Conservation (phyloP, 2,797 vertebrate genomes). For the Hyperoplus immaculatus region DNA sequence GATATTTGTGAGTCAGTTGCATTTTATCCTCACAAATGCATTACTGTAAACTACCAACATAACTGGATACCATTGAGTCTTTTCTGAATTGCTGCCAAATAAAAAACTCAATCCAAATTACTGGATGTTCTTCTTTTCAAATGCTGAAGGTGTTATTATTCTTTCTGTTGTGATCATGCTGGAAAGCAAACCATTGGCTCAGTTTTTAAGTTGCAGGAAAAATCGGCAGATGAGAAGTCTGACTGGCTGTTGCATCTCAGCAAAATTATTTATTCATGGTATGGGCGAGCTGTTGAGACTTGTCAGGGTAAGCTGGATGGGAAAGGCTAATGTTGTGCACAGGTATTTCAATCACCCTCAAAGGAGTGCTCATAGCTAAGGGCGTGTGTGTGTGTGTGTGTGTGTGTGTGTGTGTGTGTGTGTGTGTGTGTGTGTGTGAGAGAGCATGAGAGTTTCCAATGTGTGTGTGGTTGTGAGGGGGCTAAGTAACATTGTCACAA, state of each 20-base stretch:
- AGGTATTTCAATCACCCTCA: constrained; percentile 71
- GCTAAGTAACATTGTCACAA: constrained; percentile 77
- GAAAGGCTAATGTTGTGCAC: constrained; percentile 75
- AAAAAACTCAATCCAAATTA: not conserved
- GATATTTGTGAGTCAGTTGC: not conserved
- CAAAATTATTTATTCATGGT: constrained; percentile 69
- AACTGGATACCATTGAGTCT: not conserved
- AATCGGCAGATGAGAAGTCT: constrained; percentile 22
- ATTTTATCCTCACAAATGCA: not conserved
- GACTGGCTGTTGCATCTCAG: constrained; percentile 37
- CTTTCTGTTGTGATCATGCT: not conserved
- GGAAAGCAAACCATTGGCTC: constrained; percentile 2
- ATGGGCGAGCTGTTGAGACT: constrained; percentile 81
- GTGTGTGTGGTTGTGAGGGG: constrained; percentile 31
- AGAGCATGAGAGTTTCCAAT: not conserved
- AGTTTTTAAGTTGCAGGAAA: constrained; percentile 3
- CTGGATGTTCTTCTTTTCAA: not conserved
- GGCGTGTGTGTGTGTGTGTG: constrained; percentile 32
- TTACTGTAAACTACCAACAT: not conserved
- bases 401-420: too few species aligned
- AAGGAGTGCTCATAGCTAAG: constrained; percentile 76
- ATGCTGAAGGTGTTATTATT: not conserved
- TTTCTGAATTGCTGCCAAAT: not conserved
- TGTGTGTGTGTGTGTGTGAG: too few species aligned
- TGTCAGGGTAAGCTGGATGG: constrained; percentile 61